A percentile compares a stretch with the other conserved stretches of the same genome.
Conservation (phyloP, 2,113 vertebrate genomes). For the Tetrax tetrax region DNA sequence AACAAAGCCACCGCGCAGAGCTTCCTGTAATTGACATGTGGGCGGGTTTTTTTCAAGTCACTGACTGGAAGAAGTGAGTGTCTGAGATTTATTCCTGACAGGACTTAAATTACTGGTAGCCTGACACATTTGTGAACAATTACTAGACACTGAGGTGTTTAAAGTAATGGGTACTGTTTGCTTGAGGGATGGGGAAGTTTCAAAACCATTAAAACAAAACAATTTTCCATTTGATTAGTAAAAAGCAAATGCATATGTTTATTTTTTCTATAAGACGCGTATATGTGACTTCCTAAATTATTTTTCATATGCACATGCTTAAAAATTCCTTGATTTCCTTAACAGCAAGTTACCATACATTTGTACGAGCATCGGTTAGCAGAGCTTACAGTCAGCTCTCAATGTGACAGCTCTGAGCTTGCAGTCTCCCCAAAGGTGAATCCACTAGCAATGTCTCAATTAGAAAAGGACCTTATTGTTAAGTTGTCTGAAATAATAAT, state of each 20-base stretch:
- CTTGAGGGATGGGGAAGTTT: conserved; percentile 77
- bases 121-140: conserved; percentile 83
- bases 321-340: conserved; percentile 19
- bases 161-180: conserved; percentile 78
- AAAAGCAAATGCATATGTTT: conserved; percentile 46
- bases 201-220: conserved; percentile 73
- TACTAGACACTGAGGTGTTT: conserved; percentile 80
- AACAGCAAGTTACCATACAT: conserved; percentile 2
- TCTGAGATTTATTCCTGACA: conserved; percentile 81
- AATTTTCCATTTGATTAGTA: conserved; percentile 77
- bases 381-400: conserved; percentile 36
- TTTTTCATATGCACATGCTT: background rate
- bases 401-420: background rate
- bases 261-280: conserved; percentile 20
- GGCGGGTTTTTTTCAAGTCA: conserved; percentile 84
- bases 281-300: conserved; percentile 42
- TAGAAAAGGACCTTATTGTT: background rate
- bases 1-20: conserved; percentile 78
- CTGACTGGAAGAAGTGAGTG: conserved; percentile 82
- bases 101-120: conserved; percentile 82
- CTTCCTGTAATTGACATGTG: conserved; percentile 88
- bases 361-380: background rate
- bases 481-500: background rate
- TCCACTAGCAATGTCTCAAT: background rate
- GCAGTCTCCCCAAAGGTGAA: conserved; percentile 29